Base-by-base conservation (phyloP, 2,113 vertebrate genomes). In the Hippocampus zosterae region DNA sequence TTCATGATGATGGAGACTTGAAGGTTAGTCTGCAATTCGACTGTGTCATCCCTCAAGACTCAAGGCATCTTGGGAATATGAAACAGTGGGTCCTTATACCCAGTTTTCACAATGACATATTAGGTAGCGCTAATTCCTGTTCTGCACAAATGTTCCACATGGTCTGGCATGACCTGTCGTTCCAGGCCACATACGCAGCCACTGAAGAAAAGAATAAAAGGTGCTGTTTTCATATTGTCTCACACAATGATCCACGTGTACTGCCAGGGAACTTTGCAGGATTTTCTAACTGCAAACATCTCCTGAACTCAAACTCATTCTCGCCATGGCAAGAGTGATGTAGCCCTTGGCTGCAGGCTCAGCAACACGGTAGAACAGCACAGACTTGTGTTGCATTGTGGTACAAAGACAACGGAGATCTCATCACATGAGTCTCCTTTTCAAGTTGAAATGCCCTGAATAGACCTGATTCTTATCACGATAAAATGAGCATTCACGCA, bases 81-180 rank as follows among this genome's bases (percentile, higher is more conserved):
- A 71, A 46, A 44, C 16, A 53, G 12, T 19, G 68, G 56, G 72
- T 12, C 27, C 48, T 27, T 25, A 46, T 59, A 12, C 46, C 27
- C 42, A 21, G 37, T 18, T 16, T 61, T 19, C 40, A 64, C 21
- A 23, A 42, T 6, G 8, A 15, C 33, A 65, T 44, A 72, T 41
- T 16, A 52, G 21, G 62, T 33, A 15, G 33, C 13, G 29, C 11
- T 8, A 13, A 52, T 70, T 66, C 19, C n/a, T 64, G 40, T 64
- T 23, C 41, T 25, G 8, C 18, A 21, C 19, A 37, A 62, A 64
- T 57, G 50, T 71, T 74, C 76, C 57, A 72, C 68, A 75, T 6
- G 9, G n/a, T 64, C 8, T 25, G 41, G 61, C 72, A 72, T 75
- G 75, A 85, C 81, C 75, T 84, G 75, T 74, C 68, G 41, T 69